Evolutionary conservation across 1,140 invertebrate species (phyloP).

Genomic region (Tetramorium simillimum): DNA sequence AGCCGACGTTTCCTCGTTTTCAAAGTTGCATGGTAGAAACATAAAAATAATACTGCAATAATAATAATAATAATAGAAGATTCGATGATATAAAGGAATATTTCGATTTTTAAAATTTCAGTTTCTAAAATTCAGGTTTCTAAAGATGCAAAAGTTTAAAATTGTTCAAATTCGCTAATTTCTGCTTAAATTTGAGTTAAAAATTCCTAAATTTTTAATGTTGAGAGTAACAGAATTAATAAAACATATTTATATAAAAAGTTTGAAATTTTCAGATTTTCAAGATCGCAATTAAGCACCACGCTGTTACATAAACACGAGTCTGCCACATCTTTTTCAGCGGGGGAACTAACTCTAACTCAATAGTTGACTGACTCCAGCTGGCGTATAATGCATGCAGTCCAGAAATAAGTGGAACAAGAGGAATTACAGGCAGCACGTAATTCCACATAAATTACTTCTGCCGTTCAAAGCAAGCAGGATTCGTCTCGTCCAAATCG

Average conservation of each 20-base stretch:
- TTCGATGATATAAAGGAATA: neutral
- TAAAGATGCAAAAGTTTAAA: neutral
- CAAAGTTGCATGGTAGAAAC: neutral
- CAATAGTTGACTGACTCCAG: slow-evolving; percentile 24
- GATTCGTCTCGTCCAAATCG: slow-evolving; percentile 62
- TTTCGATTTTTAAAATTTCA: neutral
- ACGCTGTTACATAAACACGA: neutral
- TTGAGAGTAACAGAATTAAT: neutral
- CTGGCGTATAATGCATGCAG: slow-evolving; percentile 22
- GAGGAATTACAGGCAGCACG: slow-evolving; percentile 39
- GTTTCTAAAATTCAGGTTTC: neutral
- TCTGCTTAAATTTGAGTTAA: neutral
- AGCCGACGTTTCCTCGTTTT: neutral
- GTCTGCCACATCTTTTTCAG: neutral
- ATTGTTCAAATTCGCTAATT: neutral
- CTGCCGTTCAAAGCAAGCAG: slow-evolving; percentile 42
- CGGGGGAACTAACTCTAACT: neutral
- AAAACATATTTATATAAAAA: neutral
- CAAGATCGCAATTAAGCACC: neutral
- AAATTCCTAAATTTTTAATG: neutral
- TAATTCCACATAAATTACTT: slow-evolving; percentile 60
- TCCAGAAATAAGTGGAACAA: slow-evolving; percentile 48
- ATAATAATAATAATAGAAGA: neutral
- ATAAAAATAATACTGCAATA: neutral
- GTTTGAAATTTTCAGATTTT: neutral